These are phyloP conservation scores for Callipepla californica DNA, from an alignment of 2,113 vertebrate genomes.

Conservation along the genomic window DNA sequence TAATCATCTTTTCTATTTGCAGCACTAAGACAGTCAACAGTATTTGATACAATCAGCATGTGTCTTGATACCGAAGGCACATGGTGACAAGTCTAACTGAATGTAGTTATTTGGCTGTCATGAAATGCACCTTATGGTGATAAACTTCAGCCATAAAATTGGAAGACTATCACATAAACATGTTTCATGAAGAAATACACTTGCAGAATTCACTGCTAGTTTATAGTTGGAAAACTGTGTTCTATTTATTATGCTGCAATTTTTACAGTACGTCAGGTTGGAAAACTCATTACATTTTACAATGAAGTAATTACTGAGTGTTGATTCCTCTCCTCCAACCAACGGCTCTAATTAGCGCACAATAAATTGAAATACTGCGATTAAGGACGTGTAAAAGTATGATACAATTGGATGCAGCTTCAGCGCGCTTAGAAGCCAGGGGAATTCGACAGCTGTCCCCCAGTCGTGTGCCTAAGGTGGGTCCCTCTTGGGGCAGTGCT, in stretches of 20 bases:
- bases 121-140: conserved; percentile 89
- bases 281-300: conserved; percentile 82
- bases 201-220: conserved; percentile 83
- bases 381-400: conserved; percentile 64
- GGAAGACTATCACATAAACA: conserved; percentile 90
- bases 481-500: background rate
- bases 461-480: background rate
- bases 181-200: conserved; percentile 89
- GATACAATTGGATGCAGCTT: background rate
- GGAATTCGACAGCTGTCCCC: background rate
- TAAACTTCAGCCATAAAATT: conserved; percentile 86
- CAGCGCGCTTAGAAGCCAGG: background rate
- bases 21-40: conserved; percentile 83
- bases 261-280: conserved; percentile 80
- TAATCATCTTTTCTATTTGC: conserved; percentile 85
- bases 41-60: conserved; percentile 88
- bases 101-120: conserved; percentile 88
- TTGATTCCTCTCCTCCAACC: conserved; percentile 76
- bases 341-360: conserved; percentile 79
- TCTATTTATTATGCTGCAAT: conserved; percentile 80
- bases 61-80: conserved; percentile 87
- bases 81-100: conserved; percentile 88
- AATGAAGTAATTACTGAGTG: conserved; percentile 79
- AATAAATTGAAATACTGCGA: conserved; percentile 75
- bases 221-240: conserved; percentile 81